Evolutionary conservation across 1,140 invertebrate species (phyloP).

Genomic region (Plectrocnemia conspersa): DNA sequence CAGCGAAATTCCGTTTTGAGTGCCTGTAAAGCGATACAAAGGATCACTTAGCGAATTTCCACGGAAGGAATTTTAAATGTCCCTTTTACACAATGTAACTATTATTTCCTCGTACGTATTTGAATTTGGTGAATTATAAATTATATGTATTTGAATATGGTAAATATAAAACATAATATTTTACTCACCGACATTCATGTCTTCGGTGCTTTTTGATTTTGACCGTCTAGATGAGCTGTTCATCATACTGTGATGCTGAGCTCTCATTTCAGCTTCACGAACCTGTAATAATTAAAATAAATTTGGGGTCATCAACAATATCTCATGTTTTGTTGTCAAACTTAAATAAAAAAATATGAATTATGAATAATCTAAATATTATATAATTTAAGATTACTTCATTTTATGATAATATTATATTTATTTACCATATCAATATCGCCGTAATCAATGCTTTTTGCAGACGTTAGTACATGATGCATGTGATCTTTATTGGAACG

Average conservation of each 20-base stretch:
- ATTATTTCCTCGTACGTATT: neutral
- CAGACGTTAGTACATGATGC: constrained; percentile 54
- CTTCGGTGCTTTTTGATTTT: constrained; percentile 85
- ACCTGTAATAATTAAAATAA: constrained; percentile 41
- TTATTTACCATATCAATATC: constrained; percentile 61
- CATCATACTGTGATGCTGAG: constrained; percentile 61
- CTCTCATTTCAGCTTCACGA: constrained; percentile 56
- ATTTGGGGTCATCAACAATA: too few species aligned
- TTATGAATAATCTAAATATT: too few species aligned
- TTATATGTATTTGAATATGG: neutral
- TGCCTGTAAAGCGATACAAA: constrained; percentile 19
- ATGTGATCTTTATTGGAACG: constrained; percentile 62
- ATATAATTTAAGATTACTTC: too few species aligned
- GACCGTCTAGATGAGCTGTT: constrained; percentile 60
- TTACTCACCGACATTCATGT: constrained; percentile 64
- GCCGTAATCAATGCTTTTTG: constrained; percentile 72
- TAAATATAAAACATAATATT: neutral
- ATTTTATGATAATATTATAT: neutral
- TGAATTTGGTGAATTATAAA: neutral
- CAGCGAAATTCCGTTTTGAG: constrained; percentile 46
- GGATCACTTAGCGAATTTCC: neutral
- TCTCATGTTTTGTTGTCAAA: too few species aligned
- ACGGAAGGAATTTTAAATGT: neutral
- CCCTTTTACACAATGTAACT: neutral
- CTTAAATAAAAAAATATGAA: too few species aligned